phyloP scores from a whole-genome alignment of 1,140 invertebrate genomes.

The Druon quercuslanigerum region DNA sequence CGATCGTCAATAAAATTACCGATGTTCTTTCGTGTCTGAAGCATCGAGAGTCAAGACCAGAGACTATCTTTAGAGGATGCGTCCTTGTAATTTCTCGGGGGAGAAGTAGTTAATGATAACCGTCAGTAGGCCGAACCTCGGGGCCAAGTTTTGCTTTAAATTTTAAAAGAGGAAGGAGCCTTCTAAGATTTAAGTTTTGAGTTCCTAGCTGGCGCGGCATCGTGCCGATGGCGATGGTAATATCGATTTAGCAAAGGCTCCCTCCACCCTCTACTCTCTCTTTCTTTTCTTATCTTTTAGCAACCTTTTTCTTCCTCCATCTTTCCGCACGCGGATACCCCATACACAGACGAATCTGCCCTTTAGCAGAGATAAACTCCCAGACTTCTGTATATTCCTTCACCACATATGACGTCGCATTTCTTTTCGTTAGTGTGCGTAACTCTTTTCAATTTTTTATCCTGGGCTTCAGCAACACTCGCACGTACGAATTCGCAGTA shows the following conservation, averaged over 20 bases:
- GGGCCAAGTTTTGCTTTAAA: slow-evolving; percentile 41
- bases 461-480: too few species aligned
- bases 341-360: slow-evolving; percentile 43
- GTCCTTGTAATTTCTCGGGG: background rate
- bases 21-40: background rate
- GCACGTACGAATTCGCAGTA: too few species aligned
- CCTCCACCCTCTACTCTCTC: slow-evolving; percentile 35
- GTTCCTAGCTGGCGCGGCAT: slow-evolving; percentile 15
- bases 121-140: slow-evolving; percentile 48
- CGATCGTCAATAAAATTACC: slow-evolving; percentile 27
- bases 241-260: slow-evolving; percentile 60
- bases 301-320: slow-evolving; percentile 5
- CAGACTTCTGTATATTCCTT: slow-evolving; percentile 32
- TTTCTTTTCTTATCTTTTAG: slow-evolving; percentile 43
- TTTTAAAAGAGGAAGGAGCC: slow-evolving; percentile 35
- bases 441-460: too few species aligned
- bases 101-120: slow-evolving; percentile 53
- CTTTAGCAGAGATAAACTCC: slow-evolving; percentile 55
- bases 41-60: too few species aligned
- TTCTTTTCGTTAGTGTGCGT: too few species aligned
- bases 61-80: background rate
- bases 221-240: slow-evolving; percentile 60
- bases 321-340: slow-evolving; percentile 12
- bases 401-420: too few species aligned
- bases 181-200: background rate